These are phyloP conservation scores for Pollachius pollachius DNA, from an alignment of 2,113 vertebrate species.

Conservation along the genomic window DNA sequence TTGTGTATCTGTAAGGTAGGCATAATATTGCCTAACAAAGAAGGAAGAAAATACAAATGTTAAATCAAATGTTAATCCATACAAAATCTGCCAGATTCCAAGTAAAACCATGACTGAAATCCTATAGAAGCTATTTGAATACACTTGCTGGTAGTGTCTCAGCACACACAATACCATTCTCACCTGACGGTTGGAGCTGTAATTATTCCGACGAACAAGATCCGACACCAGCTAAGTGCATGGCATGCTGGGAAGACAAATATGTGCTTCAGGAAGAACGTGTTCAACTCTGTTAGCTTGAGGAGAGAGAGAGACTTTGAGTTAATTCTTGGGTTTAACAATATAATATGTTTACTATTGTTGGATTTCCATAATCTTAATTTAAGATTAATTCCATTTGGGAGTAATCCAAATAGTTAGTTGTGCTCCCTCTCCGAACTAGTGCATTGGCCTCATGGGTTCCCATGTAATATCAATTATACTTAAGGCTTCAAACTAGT, in stretches of 20 bases:
- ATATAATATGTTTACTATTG: no score
- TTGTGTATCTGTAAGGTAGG: constrained; percentile 96
- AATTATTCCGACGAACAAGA: constrained; percentile 94
- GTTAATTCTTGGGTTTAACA: no score
- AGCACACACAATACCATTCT: background rate
- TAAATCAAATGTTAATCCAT: background rate
- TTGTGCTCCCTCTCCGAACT: constrained; percentile 5
- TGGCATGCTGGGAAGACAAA: constrained; percentile 96
- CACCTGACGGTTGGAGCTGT: constrained; percentile 98
- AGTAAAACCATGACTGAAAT: background rate
- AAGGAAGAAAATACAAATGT: constrained; percentile 36
- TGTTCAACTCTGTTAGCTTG: constrained; percentile 95
- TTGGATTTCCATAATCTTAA: no score
- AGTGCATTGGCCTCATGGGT: constrained; percentile 9
- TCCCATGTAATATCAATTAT: no score
- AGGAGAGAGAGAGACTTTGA: constrained; percentile 4
- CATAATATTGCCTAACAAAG: constrained; percentile 89
- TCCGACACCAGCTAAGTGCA: constrained; percentile 92
- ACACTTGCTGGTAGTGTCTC: background rate
- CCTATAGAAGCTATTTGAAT: background rate
- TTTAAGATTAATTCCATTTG: no score
- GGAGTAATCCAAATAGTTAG: no score
- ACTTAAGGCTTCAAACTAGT: background rate
- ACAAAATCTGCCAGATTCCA: no score
- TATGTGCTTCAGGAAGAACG: constrained; percentile 98